Percentiles rank a stretch among this genome's conserved stretches.
phyloP scores from a whole-genome alignment of 2,888 invertebrate genomes.

The Steinernema hermaphroditum region DNA sequence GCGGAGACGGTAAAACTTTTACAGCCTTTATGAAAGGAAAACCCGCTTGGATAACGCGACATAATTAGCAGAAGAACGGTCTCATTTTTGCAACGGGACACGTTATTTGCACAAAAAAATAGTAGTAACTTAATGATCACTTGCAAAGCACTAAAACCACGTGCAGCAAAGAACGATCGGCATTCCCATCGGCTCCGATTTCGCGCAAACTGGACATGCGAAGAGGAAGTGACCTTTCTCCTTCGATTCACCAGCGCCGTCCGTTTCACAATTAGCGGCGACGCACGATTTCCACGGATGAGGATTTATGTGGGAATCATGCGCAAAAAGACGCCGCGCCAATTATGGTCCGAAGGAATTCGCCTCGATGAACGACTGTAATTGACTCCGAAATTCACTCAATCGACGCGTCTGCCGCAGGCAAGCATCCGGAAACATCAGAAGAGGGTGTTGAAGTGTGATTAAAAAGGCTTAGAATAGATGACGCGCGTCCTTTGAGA shows the following conservation, averaged over 20 bases:
- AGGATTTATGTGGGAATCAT: constrained; percentile 11
- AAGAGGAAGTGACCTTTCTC: constrained; percentile 10
- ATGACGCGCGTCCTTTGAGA: neutral
- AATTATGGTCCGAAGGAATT: neutral
- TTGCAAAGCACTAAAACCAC: too few relatives aligned
- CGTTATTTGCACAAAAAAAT: too few relatives aligned
- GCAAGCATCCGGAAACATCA: neutral
- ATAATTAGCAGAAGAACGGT: too few relatives aligned
- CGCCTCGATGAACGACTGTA: neutral
- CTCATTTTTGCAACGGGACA: too few relatives aligned
- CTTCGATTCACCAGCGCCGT: neutral
- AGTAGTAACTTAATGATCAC: too few relatives aligned
- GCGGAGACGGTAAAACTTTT: too few relatives aligned
- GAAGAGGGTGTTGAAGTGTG: neutral
- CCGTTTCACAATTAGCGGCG: constrained; percentile 16
- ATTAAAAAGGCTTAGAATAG: neutral
- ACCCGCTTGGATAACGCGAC: too few relatives aligned
- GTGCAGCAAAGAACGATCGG: too few relatives aligned
- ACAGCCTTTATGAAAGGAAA: too few relatives aligned
- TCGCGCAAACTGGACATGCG: neutral
- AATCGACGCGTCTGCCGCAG: neutral
- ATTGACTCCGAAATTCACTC: neutral
- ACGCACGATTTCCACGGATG: constrained; percentile 7
- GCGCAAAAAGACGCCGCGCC: constrained; percentile 11
- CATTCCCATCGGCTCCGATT: neutral